These are phyloP conservation scores for Chaetorhynchus papuensis DNA, from an alignment of 2,113 vertebrate genomes.

Conservation along the genomic window DNA sequence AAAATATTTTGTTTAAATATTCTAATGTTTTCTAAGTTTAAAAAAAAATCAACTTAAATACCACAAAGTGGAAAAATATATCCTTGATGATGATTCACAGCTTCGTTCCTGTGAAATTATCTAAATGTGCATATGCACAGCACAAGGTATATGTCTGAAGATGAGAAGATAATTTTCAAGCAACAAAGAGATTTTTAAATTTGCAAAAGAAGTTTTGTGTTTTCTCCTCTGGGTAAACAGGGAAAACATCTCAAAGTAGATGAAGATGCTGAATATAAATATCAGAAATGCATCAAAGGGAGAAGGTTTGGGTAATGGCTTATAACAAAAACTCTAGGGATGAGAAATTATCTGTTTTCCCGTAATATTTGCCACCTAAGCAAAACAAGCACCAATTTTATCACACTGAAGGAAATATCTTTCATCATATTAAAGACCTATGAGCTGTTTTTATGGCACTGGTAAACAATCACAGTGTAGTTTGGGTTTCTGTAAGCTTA, in stretches of 20 bases:
- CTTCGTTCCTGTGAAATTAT: not conserved
- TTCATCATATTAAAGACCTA: not conserved
- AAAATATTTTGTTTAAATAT: not conserved
- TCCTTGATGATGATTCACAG: not conserved
- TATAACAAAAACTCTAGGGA: not conserved
- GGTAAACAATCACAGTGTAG: not conserved
- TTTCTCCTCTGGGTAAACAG: not conserved
- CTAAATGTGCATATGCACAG: not conserved
- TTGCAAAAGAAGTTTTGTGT: not conserved
- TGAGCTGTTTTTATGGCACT: not conserved
- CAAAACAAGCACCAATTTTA: not conserved
- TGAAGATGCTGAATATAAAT: not conserved
- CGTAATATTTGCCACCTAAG: not conserved
- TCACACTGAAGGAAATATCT: not conserved
- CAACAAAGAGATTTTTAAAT: not conserved
- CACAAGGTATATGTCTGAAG: not conserved
- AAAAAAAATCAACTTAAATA: not conserved
- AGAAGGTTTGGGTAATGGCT: not conserved
- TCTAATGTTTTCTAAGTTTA: not conserved
- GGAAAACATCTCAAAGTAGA: not conserved
- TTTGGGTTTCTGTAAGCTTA: not conserved
- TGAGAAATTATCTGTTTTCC: not conserved
- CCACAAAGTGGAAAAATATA: not conserved
- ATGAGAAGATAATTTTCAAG: not conserved
- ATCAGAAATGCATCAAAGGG: constrained; percentile 14